Conservation (phyloP, 1,140 invertebrate genomes). For the Diorhabda sublineata region DNA sequence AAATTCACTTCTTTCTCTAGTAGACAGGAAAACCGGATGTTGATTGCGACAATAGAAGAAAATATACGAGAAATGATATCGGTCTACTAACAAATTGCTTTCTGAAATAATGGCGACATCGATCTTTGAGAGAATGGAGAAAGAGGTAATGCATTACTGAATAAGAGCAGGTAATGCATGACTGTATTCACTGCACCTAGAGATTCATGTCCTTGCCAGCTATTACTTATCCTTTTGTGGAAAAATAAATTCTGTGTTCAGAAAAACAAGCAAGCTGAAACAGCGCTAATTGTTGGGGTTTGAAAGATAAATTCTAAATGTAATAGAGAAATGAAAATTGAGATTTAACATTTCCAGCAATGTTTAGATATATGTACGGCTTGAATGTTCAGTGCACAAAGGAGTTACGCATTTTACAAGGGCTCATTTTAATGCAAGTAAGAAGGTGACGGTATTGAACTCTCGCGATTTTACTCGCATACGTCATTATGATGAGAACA, state of each 20-base stretch:
- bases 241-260: not conserved
- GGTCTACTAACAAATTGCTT: slow-evolving; percentile 32
- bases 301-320: too few species aligned
- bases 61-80: slow-evolving; percentile 41
- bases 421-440: too few species aligned
- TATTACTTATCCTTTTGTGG: not conserved
- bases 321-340: too few species aligned
- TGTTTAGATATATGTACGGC: too few species aligned
- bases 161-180: slow-evolving; percentile 9
- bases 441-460: too few species aligned
- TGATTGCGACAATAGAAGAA: slow-evolving; percentile 44
- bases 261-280: not conserved
- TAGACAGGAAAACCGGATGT: slow-evolving; percentile 45
- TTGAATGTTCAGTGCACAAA: too few species aligned
- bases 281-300: too few species aligned
- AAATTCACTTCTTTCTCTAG: slow-evolving; percentile 38
- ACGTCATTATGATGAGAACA: too few species aligned
- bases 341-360: too few species aligned
- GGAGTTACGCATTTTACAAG: too few species aligned
- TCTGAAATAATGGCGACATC: slow-evolving; percentile 29
- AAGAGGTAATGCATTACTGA: slow-evolving; percentile 14
- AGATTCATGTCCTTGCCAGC: slow-evolving; percentile 15
- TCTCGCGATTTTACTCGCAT: too few species aligned
- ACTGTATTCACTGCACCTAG: slow-evolving; percentile 10
- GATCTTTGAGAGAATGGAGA: slow-evolving; percentile 21